These are phyloP conservation scores for Lithophane semibrunnea DNA, from an alignment of 2,888 invertebrate species.

Conservation along the genomic window DNA sequence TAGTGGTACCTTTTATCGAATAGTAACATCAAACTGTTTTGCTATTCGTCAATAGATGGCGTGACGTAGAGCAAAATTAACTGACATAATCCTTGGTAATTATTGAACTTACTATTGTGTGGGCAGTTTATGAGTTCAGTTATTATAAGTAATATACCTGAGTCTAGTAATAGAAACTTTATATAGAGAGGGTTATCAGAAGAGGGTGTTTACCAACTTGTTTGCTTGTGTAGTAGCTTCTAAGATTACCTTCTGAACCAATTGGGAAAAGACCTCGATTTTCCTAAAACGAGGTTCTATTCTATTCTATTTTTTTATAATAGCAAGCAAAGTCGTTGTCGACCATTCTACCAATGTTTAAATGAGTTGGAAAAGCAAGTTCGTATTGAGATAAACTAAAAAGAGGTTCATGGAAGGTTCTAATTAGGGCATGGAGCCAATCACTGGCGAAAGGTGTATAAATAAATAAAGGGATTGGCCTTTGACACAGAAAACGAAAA, in stretches of 20 bases:
- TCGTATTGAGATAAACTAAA: no score
- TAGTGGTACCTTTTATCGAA: conserved; percentile 23
- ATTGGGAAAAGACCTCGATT: neutral
- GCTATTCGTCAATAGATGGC: conserved; percentile 40
- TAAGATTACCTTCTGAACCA: neutral
- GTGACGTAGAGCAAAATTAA: neutral
- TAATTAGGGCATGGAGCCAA: neutral
- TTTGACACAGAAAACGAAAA: neutral
- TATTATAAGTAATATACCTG: neutral
- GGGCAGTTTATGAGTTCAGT: neutral
- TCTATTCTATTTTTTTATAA: no score
- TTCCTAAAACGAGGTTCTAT: neutral
- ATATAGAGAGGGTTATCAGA: no score
- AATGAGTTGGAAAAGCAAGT: no score
- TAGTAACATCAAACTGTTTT: neutral
- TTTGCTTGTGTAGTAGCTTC: neutral
- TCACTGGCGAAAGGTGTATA: neutral
- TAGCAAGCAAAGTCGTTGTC: no score
- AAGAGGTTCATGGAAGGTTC: neutral
- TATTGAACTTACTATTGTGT: neutral
- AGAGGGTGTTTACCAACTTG: no score
- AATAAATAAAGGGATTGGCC: neutral
- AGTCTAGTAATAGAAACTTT: neutral
- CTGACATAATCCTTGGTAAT: neutral
- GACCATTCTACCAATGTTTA: no score